phyloP scores from a whole-genome alignment of 2,113 vertebrate species.

The Hydropotes inermis region DNA sequence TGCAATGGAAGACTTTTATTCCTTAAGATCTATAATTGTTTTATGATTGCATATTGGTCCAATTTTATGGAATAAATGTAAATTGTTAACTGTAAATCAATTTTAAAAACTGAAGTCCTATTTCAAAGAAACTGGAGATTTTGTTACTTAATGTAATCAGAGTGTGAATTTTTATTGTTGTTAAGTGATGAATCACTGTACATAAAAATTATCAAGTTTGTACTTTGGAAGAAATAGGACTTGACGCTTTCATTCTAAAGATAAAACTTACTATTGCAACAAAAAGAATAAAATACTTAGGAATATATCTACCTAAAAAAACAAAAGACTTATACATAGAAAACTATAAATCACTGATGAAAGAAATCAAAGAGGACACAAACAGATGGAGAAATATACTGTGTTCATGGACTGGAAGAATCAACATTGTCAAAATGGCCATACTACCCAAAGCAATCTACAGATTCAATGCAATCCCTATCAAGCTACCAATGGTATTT shows the following conservation, averaged over 20 bases:
- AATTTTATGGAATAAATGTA: not conserved
- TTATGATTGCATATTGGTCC: not conserved
- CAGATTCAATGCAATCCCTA: too few relatives aligned
- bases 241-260: not conserved
- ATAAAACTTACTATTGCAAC: not conserved
- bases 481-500: too few relatives aligned
- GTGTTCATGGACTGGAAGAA: too few relatives aligned
- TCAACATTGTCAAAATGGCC: too few relatives aligned
- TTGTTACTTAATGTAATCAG: not conserved
- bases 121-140: not conserved
- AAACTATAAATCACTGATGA: too few relatives aligned
- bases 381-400: too few relatives aligned
- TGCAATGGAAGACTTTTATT: not conserved
- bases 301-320: too few relatives aligned
- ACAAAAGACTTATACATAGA: too few relatives aligned
- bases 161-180: not conserved
- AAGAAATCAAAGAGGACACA: too few relatives aligned
- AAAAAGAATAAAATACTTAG: too few relatives aligned
- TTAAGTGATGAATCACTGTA: not conserved
- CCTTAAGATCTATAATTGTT: not conserved
- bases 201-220: not conserved
- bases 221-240: not conserved
- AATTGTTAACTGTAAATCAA: not conserved
- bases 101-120: not conserved
- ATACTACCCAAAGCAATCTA: too few relatives aligned